Evolutionary conservation across 2,888 invertebrate species (phyloP), one percentile per base, ranked within the genome.

Genomic region (Fragum whitleyi): DNA sequence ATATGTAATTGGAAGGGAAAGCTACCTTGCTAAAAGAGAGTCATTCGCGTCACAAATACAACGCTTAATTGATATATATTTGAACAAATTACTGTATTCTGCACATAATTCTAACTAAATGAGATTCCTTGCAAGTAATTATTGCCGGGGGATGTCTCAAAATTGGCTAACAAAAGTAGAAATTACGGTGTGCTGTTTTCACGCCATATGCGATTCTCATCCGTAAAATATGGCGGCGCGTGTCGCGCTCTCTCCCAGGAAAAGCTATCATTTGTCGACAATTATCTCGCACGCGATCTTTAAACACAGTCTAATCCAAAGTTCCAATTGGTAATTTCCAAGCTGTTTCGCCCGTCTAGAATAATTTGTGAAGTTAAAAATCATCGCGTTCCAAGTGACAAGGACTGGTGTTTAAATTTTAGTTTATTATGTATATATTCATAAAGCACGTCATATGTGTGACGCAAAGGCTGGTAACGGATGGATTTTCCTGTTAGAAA

Each of bases 401-500:
- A 71, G 14, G 26, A 61, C 67, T 59, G 62, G 62, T 71, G 74
- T 55, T 70, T 67, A 57, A 59, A 53, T 67, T 70, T 70, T 69
- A 55, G n/a, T 81, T 81, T 81, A 77, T 71, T 81, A 81, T 81
- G 81, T 81, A 81, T 81, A 81, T 81, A 81, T 81, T 81, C 81
- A 81, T 81, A 77, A 81, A 47, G 71, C 65, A 53, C 65, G 62
- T 71, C 73, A 74, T 53, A 73, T 14, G 68, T 68, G 67, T n/a
- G 61, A 39, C 53, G 53, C 47, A 65, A 53, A 51, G 51, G 68
- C 61, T 51, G 68, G 47, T 75, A 76, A 79, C 53, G 70, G 70
- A 79, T 79, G 79, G 26, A 72, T 79, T 79, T 73, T 57, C 53
- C 36, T 55, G 65, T 67, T 53, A 74, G 32, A 74, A 21, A 67